Conservation (phyloP, 2,797 vertebrate species). For the Pangasius krempfi region DNA sequence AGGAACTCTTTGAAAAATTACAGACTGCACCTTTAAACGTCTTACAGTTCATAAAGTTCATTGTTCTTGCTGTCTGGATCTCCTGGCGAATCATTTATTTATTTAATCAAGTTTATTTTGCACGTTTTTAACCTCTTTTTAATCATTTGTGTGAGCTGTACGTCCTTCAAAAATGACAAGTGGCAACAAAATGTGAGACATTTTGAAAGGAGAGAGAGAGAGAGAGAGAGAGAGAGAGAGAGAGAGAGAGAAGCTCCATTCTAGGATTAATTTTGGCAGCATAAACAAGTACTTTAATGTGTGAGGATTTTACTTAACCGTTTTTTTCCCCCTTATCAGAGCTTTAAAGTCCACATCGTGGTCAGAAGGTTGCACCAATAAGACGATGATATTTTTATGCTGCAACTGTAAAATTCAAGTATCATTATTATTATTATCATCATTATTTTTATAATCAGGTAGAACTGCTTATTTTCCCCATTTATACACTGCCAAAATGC, state of each 20-base stretch:
- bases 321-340: not conserved
- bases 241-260: not conserved
- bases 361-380: slow-evolving; percentile 41
- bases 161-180: slow-evolving; percentile 6
- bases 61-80: not conserved
- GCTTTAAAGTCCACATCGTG: slow-evolving; percentile 27
- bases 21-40: slow-evolving; percentile 10
- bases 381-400: slow-evolving; percentile 33
- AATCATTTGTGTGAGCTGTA: not conserved
- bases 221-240: not conserved
- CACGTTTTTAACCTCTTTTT: not conserved
- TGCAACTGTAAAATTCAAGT: slow-evolving; percentile 52
- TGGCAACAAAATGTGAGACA: not conserved
- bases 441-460: slow-evolving; percentile 36
- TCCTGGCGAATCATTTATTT: not conserved
- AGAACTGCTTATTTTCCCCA: slow-evolving; percentile 42
- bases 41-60: not conserved
- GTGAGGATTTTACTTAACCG: not conserved
- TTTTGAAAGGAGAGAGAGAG: not conserved
- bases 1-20: not conserved
- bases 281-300: slow-evolving; percentile 43
- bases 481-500: slow-evolving; percentile 65
- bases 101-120: not conserved
- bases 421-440: slow-evolving; percentile 25
- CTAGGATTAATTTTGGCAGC: slow-evolving; percentile 55